Evolutionary conservation across 2,797 vertebrate species (phyloP), one percentile per base, ranked within the genome.

Genomic region (Eleutherodactylus coqui): DNA sequence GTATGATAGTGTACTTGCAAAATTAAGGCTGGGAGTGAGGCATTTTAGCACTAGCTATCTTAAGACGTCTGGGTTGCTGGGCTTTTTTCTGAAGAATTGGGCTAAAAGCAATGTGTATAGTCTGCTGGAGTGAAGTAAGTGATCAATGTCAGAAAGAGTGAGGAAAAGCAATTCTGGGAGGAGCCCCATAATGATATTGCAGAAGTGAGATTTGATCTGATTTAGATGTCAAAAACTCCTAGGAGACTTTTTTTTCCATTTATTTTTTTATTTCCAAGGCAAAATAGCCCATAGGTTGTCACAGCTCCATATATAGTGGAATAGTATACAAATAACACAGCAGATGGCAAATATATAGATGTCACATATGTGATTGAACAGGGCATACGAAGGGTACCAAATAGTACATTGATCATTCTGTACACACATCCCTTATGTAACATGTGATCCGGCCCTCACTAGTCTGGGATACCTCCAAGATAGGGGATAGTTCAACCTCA

Each of bases 401-500:
- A 27, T 38, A 82, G 49, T 55, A 75, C 34, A 82, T 53, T 36
- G 67, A 41, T 43, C 67, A 55, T 82, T 76, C 75, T 81, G 78
- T 60, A 79, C 78, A 80, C 43, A 67, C 43, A 34, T 3, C 58
- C 36, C 43, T 32, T 32, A 19, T 29, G n/a, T 27, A 36, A 62
- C 13, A 62, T 29, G 43, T n/a, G n/a, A 32, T 41, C 24, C 29
- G 29, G 14, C 80, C 38, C 13, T 62, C n/a, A 11, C 29, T 8
- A 29, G 32, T 67, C 69, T 36, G 38, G 69, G 67, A 14, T 16
- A n/a, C 21, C 27, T 36, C 27, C 79, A 55, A 14, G 9, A 70
- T 17, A 8, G 45, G 21, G 41, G 45, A 5, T 24, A 5, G 47
- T 29, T 70, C 80, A 27, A 2, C 4, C 60, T 94, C 93, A 98